Percentiles rank a stretch among this genome's conserved stretches.
phyloP scores from a whole-genome alignment of 2,797 vertebrate genomes.

The Poeciliopsis turneri region DNA sequence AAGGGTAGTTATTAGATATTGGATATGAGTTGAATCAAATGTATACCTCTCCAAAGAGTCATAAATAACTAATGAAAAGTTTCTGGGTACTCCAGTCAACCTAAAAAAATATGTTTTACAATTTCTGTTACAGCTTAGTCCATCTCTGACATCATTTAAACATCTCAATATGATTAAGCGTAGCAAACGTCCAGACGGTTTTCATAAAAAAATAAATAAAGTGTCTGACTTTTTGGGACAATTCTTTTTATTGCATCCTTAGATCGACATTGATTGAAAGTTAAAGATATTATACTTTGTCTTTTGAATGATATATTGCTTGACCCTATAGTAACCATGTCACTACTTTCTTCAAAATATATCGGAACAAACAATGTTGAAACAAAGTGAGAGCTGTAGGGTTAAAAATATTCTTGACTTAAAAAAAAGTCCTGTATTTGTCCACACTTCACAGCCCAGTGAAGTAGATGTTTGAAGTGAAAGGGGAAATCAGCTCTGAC shows the following conservation, averaged over 20 bases:
- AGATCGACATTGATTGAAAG: not conserved
- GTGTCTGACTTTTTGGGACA: not conserved
- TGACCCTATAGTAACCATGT: constrained; percentile 19
- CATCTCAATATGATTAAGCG: no score
- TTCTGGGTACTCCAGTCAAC: not conserved
- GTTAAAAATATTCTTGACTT: constrained; percentile 22
- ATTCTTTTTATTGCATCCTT: not conserved
- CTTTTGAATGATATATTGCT: not conserved
- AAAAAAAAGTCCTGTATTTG: constrained; percentile 6
- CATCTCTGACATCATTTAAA: not conserved
- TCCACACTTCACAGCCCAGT: constrained; percentile 61
- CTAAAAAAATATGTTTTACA: not conserved
- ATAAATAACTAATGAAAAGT: not conserved
- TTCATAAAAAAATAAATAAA: not conserved
- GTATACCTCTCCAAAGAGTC: not conserved
- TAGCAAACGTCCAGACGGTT: not conserved
- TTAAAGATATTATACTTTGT: not conserved
- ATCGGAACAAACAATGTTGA: constrained; percentile 40
- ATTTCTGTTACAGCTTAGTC: not conserved
- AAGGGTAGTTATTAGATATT: not conserved
- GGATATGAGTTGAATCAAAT: not conserved
- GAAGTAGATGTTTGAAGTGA: constrained; percentile 57
- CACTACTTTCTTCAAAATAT: constrained; percentile 14
- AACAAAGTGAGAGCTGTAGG: constrained; percentile 50
- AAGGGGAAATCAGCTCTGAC: constrained; percentile 76